A percentile compares a stretch with the other conserved stretches of the same genome.
phyloP scores from a whole-genome alignment of 2,113 vertebrate genomes.

The Trematocara marginatum region DNA sequence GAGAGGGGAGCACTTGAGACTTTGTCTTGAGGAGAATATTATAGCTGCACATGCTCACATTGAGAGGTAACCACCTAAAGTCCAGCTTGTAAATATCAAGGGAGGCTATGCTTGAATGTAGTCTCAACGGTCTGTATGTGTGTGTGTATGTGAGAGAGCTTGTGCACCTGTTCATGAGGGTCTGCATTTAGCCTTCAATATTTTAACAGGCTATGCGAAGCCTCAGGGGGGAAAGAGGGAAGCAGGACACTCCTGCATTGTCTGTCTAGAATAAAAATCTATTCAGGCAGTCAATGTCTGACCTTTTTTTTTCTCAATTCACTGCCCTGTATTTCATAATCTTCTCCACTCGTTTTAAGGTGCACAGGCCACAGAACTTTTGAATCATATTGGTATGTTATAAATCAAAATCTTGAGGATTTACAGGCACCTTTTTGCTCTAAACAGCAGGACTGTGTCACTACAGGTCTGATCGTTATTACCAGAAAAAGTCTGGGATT shows the following conservation, averaged over 20 bases:
- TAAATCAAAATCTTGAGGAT: background rate
- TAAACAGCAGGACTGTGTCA: background rate
- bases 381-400: background rate
- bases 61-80: background rate
- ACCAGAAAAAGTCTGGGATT: background rate
- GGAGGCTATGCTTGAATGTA: background rate
- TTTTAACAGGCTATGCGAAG: constrained; percentile 15
- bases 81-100: constrained; percentile 25
- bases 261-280: constrained; percentile 37
- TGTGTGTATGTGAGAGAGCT: background rate
- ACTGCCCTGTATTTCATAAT: constrained; percentile 26
- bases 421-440: background rate
- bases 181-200: constrained; percentile 34
- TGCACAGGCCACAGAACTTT: background rate
- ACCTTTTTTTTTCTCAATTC: constrained; percentile 38
- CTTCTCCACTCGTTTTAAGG: background rate
- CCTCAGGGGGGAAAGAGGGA: background rate
- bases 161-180: background rate
- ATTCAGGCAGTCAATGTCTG: constrained; percentile 25
- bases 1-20: background rate
- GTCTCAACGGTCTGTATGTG: background rate
- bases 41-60: background rate
- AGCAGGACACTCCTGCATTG: background rate
- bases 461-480: background rate
- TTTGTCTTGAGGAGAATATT: constrained; percentile 1